A percentile compares a stretch with the other conserved stretches of the same genome.
These are phyloP conservation scores for Steinernema hermaphroditum DNA, from an alignment of 2,888 invertebrate genomes.

Conservation along the genomic window DNA sequence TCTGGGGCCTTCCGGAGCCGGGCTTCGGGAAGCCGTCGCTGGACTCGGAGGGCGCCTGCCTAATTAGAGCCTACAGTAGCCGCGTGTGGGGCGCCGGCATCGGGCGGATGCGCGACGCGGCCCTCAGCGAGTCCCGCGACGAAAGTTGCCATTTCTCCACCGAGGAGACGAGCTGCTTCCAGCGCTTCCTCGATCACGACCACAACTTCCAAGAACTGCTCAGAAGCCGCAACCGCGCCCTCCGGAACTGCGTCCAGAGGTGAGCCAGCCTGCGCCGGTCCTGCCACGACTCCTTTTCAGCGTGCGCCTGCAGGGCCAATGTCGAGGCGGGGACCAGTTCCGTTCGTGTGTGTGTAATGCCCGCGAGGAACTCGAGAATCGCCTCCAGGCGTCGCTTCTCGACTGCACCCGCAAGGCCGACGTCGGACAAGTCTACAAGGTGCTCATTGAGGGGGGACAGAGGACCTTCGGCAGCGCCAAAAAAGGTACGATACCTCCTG, in stretches of 20 bases:
- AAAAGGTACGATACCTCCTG: neutral
- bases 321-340: constrained; percentile 50
- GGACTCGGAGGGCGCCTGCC: constrained; percentile 51
- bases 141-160: constrained; percentile 33
- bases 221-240: constrained; percentile 52
- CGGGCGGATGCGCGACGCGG: constrained; percentile 45
- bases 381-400: constrained; percentile 47
- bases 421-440: constrained; percentile 43
- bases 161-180: constrained; percentile 57
- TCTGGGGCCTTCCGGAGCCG: constrained; percentile 58
- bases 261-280: constrained; percentile 27
- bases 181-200: constrained; percentile 51
- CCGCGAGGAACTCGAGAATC: constrained; percentile 52
- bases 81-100: constrained; percentile 62
- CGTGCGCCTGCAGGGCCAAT: constrained; percentile 54
- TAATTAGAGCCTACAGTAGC: constrained; percentile 39
- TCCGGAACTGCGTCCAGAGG: constrained; percentile 56
- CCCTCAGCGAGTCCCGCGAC: neutral
- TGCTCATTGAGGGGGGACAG: constrained; percentile 33
- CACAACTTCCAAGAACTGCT: constrained; percentile 51
- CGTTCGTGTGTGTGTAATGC: constrained; percentile 57
- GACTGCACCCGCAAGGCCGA: constrained; percentile 50
- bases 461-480: constrained; percentile 1
- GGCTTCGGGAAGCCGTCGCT: constrained; percentile 45
- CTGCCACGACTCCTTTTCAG: constrained; percentile 36